Base-by-base conservation (phyloP, 1,140 invertebrate species). In the Conopomorpha cramerella region DNA sequence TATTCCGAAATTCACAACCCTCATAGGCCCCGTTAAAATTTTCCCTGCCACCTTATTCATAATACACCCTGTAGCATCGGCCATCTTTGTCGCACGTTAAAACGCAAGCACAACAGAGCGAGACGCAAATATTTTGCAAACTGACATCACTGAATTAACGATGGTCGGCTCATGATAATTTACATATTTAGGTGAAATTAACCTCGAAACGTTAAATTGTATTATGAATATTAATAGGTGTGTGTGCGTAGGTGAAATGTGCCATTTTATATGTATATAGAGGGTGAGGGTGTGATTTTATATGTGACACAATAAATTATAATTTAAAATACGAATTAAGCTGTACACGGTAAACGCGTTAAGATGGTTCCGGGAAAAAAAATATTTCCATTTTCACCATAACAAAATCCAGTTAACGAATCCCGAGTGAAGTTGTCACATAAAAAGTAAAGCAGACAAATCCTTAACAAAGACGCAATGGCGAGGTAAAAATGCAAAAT, bases 151-250 rank as follows among this genome's bases (percentile, higher is more conserved):
- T 47, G 55, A 68, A 68, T 71, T 67, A 72, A 71, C 62, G 62
- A 56, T 68, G 71, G 71, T 76, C 71, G 71, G 64, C 60, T 72
- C 64, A 76, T 71, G 64, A 76, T 76, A 72, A 76, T 76, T 76
- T 72, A 76, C 67, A 76, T 76, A 76, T 76, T 76, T 76, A 76
- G 67, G 67, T 71, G 58, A 72, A 72, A 72, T 76, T 76, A 76
- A 71, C 67, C 67, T 68, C 65, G 62, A 40, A 52, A 44, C 60
- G 67, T 67, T 72, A 76, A 72, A 76, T 76, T 76, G 62, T 72
- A 76, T 76, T 72, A 76, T 76, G 71, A 76, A 76, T 76, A 76
- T 76, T 76, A 76, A 76, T 76, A 62, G 68, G 34, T 36, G 45
- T 55, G 54, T 46, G 60, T 63, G 49, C 49, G 53, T 41, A 52